Evolutionary conservation across 2,888 invertebrate species (phyloP).

Genomic region (Lasius fuliginosus): DNA sequence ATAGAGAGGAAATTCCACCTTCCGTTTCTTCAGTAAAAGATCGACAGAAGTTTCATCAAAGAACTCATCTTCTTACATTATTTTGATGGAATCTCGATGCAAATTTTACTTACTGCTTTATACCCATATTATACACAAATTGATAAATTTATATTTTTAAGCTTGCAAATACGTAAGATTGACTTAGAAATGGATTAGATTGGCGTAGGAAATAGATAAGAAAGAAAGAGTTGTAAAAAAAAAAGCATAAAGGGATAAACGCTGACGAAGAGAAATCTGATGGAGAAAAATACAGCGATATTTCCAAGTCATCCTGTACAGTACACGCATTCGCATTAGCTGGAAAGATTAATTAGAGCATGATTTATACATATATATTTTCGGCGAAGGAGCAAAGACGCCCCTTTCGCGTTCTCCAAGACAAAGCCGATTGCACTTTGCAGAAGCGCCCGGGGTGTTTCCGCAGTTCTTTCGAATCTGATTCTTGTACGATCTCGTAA

Average conservation of each 20-base stretch:
- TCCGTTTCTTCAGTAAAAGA: constrained; percentile 11
- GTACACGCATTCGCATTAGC: constrained; percentile 15
- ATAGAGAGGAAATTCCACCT: constrained; percentile 37
- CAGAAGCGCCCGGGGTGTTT: not conserved
- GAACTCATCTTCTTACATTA: not conserved
- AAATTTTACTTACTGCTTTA: constrained; percentile 7
- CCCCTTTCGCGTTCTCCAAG: constrained; percentile 47
- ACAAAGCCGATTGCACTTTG: constrained; percentile 40
- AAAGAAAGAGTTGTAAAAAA: not conserved
- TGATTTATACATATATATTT: constrained; percentile 37
- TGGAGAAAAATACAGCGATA: constrained; percentile 9
- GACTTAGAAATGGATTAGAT: not conserved
- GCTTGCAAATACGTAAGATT: not conserved
- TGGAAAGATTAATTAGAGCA: constrained; percentile 26
- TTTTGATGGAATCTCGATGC: constrained; percentile 7
- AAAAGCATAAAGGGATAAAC: not conserved
- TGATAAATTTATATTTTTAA: not conserved
- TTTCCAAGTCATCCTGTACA: not conserved
- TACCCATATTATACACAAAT: not conserved
- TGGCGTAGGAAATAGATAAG: not conserved
- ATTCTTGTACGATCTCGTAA: constrained; percentile 58
- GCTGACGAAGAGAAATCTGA: not conserved
- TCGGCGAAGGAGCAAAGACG: constrained; percentile 44
- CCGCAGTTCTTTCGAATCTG: constrained; percentile 49
- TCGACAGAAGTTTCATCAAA: constrained; percentile 6